Evolutionary conservation across 1,140 invertebrate genomes (phyloP), one percentile per base, ranked within the genome.

Genomic region (Caenorhabditis elegans): DNA sequence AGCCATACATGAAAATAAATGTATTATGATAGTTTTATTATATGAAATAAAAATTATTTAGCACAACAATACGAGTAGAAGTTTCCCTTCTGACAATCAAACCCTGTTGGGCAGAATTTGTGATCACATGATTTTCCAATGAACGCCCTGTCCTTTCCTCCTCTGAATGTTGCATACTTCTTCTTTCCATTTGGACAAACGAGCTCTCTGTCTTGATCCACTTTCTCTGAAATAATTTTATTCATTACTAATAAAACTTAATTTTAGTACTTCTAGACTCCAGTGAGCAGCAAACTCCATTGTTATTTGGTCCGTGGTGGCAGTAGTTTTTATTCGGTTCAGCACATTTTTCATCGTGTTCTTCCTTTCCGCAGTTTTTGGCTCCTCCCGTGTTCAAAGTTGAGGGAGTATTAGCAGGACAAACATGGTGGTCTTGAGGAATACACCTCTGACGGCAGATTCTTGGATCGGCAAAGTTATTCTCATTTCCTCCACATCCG

Each of bases 401-500:
- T 22, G 60, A n/a, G 13, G 60, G 34, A 3, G 60, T 34, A n/a
- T 70, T 70, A 3, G 60, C 60, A 11, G 60, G 60, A 11, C 60
- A 70, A 6, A 70, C n/a, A 6, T 39, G 60, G 4, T 70, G 17
- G 39, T 70, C 60, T 3, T 24, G 3, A 39, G 60, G 60, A 43
- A 17, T 31, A 22, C 60, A 70, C 43, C 60, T 39, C 13, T 70
- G 60, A 39, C n/a, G 34, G 22, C 60, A 70, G 17, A 11, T 1
- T 43, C n/a, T 31, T 5, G 8, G 13, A 17, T 39, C 60, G 4
- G 34, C 3, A 15, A 70, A 70, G 34, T 39, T 70, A n/a, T 70
- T 70, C 13, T 70, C 34, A 22, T 70, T 70, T 39, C 60, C 60
- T 8, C 60, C 60, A 11, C 60, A 70, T 70, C 60, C 60, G n/a